phyloP scores from a whole-genome alignment of 64 coral and sea anemone genomes.

The Actinia equina region DNA sequence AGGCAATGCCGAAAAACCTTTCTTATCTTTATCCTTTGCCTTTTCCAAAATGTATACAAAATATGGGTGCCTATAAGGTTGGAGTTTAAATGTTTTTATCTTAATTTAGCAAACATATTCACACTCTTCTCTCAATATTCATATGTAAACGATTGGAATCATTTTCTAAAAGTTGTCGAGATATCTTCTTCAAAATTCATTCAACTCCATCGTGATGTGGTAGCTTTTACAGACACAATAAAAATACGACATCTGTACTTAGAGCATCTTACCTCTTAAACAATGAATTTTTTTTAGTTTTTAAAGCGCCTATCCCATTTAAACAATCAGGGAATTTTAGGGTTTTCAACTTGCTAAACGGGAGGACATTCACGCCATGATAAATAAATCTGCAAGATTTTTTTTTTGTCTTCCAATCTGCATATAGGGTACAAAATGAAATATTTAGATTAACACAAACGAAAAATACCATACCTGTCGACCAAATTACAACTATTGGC shows the following conservation, averaged over 20 bases:
- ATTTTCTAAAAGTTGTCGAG: neutral
- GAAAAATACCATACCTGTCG: neutral
- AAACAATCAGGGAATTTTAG: neutral
- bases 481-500: neutral
- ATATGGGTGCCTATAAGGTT: too few species aligned
- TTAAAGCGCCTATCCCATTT: neutral
- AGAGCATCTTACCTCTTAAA: neutral
- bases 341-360: neutral
- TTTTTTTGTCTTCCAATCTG: conserved; percentile 8
- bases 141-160: too few species aligned
- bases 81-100: too few species aligned
- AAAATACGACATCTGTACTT: neutral
- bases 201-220: neutral
- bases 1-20: too few species aligned
- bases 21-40: too few species aligned
- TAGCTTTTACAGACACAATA: neutral
- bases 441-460: conserved; percentile 15
- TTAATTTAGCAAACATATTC: too few species aligned
- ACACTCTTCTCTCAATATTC: too few species aligned
- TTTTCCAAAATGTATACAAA: too few species aligned
- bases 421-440: neutral
- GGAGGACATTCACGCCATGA: neutral
- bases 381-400: conserved; percentile 1
- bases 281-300: neutral
- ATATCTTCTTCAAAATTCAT: neutral